Evolutionary conservation across 2,113 vertebrate species (phyloP).

Genomic region (Cavia porcellus): DNA sequence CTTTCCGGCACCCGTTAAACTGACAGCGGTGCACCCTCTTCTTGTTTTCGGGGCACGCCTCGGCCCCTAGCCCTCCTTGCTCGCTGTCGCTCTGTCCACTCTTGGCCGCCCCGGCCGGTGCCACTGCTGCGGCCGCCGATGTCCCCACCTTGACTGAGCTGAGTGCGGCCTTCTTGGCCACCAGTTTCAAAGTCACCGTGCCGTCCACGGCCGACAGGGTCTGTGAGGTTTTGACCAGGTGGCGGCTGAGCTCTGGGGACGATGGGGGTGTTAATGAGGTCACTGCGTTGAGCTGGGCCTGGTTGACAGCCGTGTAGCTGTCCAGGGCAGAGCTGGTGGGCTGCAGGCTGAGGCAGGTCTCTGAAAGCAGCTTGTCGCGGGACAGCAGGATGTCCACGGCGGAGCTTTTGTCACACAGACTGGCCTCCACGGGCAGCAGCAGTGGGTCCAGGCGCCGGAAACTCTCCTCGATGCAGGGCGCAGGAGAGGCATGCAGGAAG

Average conservation of each 20-base stretch:
- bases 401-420: constrained; percentile 89
- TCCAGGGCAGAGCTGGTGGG: constrained; percentile 89
- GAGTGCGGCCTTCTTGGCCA: constrained; percentile 96
- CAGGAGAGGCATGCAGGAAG: constrained; percentile 93
- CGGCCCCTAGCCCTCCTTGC: constrained; percentile 88
- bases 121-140: constrained; percentile 87
- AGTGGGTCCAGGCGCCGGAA: constrained; percentile 91
- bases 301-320: constrained; percentile 92
- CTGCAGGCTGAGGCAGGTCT: constrained; percentile 90
- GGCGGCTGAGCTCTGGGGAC: constrained; percentile 97
- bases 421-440: constrained; percentile 89
- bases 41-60: constrained; percentile 96
- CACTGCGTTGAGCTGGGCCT: constrained; percentile 97
- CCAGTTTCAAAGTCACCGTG: constrained; percentile 96
- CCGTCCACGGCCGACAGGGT: constrained; percentile 95
- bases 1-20: constrained; percentile 99
- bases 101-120: constrained; percentile 88
- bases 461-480: constrained; percentile 92
- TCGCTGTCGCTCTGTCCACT: constrained; percentile 93
- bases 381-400: constrained; percentile 91
- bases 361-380: constrained; percentile 90
- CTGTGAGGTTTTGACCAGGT: constrained; percentile 96
- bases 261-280: constrained; percentile 98
- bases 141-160: constrained; percentile 93
- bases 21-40: constrained; percentile 99